Evolutionary conservation across 2,888 invertebrate species (phyloP), one percentile per base, ranked within the genome.

Genomic region (Anaspis maculata): DNA sequence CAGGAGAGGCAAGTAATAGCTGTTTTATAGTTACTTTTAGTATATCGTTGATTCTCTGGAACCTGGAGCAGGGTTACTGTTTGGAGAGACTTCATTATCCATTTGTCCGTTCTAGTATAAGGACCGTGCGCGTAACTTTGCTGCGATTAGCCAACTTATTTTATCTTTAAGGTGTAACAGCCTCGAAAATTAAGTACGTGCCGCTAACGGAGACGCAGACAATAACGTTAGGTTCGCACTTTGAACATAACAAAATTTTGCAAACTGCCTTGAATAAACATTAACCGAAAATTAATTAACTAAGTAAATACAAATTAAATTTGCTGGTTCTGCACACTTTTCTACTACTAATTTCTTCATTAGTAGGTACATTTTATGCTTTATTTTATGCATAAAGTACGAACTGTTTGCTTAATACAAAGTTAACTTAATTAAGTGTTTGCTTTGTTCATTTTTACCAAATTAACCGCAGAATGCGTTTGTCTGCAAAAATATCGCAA

Each of bases 11-110:
- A 48, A 51, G 49, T 55, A 56, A 57, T 47, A 48, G 49, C 44
- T 48, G 52, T 57, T 57, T 57, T 56, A 56, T 48, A 48, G 52
- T 51, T 48, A 48, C 45, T 52, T 54, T 53, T 51, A 54, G 48
- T 52, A 48, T 41, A 49, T 51, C 49, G 50, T 52, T 52, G 49
- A 51, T 52, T 48, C 44, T 41, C 35, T 37, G 38, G 41, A 42
- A 44, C 44, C 48, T 49, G 37, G 45, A 45, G 46, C 43, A 44
- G 44, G 49, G 44, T 48, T 45, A 37, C 41, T 39, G 40, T 44
- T 42, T 19, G 5, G 41, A n/a, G 48, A 41, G 47, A 49, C 50
- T 49, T 52, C 50, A 52, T 51, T 51, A 53, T 48, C 50, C 48
- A 48, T 45, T 51, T 45, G 44, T 42, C 40, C 33, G 26, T 24